Conservation (phyloP, 2,797 vertebrate species). For the Spheniscus humboldti region DNA sequence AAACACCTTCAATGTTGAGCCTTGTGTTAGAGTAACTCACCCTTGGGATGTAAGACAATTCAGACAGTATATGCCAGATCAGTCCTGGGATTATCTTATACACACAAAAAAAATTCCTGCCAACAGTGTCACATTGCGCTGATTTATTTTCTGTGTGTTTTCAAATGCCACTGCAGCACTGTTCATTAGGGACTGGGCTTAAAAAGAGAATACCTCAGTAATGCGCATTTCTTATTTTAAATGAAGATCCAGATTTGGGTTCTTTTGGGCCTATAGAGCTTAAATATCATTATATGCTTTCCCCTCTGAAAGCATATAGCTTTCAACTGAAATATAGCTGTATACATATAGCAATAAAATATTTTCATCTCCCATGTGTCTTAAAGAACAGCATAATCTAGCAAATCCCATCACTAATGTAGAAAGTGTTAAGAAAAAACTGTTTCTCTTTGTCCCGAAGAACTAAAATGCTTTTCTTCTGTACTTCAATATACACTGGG, state of each 20-base stretch:
- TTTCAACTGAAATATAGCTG: background rate
- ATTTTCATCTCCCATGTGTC: background rate
- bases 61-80: background rate
- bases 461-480: background rate
- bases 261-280: background rate
- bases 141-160: background rate
- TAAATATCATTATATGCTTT: background rate
- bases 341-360: background rate
- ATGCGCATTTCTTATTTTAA: background rate
- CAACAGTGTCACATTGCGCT: background rate
- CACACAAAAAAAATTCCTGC: background rate
- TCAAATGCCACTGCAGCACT: background rate
- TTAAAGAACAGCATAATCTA: background rate
- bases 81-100: background rate
- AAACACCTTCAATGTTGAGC: background rate
- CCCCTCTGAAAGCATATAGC: background rate
- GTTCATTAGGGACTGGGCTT: background rate
- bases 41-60: background rate
- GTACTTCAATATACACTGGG: background rate
- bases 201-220: background rate
- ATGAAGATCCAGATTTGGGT: background rate
- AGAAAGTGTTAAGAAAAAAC: background rate
- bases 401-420: background rate
- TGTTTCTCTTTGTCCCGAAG: background rate
- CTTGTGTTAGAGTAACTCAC: background rate